Evolutionary conservation across 2,113 vertebrate species (phyloP).

Genomic region (Panurus biarmicus): DNA sequence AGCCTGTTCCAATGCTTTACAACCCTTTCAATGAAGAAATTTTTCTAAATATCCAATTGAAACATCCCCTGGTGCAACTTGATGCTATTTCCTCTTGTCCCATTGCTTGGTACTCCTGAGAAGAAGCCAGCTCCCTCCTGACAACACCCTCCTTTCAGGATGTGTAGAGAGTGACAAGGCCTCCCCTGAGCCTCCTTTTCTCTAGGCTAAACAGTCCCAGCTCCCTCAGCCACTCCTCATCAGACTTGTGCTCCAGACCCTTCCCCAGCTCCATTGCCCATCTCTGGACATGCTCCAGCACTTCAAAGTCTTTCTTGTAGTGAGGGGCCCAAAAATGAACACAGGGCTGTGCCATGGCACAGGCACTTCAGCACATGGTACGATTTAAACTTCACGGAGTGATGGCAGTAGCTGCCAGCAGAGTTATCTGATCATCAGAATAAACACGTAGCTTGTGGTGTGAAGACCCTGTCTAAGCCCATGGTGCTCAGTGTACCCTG

Average conservation of each 20-base stretch:
- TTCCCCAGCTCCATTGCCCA: background rate
- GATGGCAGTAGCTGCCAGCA: background rate
- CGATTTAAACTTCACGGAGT: background rate
- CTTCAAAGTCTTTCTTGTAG: background rate
- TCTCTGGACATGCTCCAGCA: background rate
- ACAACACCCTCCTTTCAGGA: background rate
- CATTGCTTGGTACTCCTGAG: background rate
- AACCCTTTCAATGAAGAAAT: background rate
- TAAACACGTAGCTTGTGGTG: background rate
- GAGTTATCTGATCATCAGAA: background rate
- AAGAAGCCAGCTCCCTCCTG: background rate
- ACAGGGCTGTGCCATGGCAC: background rate
- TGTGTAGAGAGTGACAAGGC: background rate
- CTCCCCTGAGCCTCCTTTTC: background rate
- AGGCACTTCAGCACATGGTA: background rate
- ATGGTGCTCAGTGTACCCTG: background rate
- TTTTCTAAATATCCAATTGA: background rate
- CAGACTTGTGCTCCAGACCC: background rate
- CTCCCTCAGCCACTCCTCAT: background rate
- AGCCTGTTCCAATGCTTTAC: background rate
- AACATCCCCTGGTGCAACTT: background rate
- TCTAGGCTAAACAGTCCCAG: background rate
- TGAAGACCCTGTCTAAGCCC: background rate
- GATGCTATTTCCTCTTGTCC: background rate
- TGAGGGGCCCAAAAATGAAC: background rate